Conservation (phyloP, 1,140 invertebrate species). For the Drosophila cardini region DNA sequence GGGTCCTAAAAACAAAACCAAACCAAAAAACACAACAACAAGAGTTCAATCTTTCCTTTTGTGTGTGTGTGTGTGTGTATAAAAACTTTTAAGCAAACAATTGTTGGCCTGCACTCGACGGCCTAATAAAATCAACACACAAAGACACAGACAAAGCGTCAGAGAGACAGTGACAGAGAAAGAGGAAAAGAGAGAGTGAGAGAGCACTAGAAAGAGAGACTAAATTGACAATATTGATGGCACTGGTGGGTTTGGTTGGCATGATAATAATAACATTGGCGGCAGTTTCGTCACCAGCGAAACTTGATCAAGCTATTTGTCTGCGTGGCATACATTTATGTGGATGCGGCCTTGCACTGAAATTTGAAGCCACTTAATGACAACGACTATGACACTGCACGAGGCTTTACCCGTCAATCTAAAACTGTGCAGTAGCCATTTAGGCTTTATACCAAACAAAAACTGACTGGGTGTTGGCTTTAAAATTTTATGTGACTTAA, state of each 20-base stretch:
- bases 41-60: slow-evolving; percentile 43
- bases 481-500: slow-evolving; percentile 67
- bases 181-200: not conserved
- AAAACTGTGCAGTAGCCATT: slow-evolving; percentile 48
- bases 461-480: slow-evolving; percentile 3
- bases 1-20: slow-evolving; percentile 32
- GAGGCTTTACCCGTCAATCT: not conserved
- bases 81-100: slow-evolving; percentile 79
- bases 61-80: slow-evolving; percentile 23
- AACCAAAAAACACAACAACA: slow-evolving; percentile 36
- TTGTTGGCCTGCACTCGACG: slow-evolving; percentile 47
- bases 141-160: not conserved
- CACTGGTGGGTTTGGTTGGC: not conserved
- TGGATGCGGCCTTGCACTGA: slow-evolving; percentile 4
- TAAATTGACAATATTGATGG: slow-evolving; percentile 55
- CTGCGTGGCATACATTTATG: slow-evolving; percentile 4
- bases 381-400: not conserved
- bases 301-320: slow-evolving; percentile 32
- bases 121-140: slow-evolving; percentile 74
- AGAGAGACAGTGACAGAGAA: not conserved
- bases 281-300: slow-evolving; percentile 13
- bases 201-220: not conserved
- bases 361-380: slow-evolving; percentile 8
- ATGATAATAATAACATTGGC: slow-evolving; percentile 26
- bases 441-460: too few relatives aligned